Evolutionary conservation across 2,113 vertebrate genomes (phyloP), one percentile per base, ranked within the genome.

Genomic region (Leptobrachium ailaonicum): DNA sequence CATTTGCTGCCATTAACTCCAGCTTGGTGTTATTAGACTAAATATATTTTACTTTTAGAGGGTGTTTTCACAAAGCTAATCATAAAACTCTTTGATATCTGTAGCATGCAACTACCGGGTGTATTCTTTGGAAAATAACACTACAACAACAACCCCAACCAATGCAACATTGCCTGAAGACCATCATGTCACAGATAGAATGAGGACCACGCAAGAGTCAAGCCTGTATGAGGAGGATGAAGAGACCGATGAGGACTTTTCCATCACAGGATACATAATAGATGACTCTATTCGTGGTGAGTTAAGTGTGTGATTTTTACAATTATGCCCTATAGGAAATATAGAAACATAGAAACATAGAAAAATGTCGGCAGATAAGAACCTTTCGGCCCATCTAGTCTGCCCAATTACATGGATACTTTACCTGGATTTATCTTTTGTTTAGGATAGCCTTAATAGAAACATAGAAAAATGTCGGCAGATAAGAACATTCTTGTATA

Each of bases 201-300:
- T 40, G 7, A 43, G 60, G 4, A 50, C 32, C 41, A 8, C 4
- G 6, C 4, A 13, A 7, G 71, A 74, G n/a, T 42, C n/a, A 4
- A 13, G 6, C 50, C 20, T 56, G 13, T 71, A 80, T 1, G 71
- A 80, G 2, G 72, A 74, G 6, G n/a, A 11, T 41, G 76, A 70
- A 3, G 63, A 72, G 20, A 45, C 66, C 41, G 77, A 74, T 42
- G 62, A 66, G 14, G 44, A 50, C 20, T 0, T 77, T 32, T 40
- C 53, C 32, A 13, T 75, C 3, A 45, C 45, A 2, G 66, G 53
- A 5, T 62, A 41, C 40, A 14, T 41, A 41, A 60, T 56, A 62
- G 79, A 75, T 2, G 79, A 81, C 32, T 50, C 72, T 69, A 81
- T 81, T 41, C 79, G 50, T 47, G 79, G 79, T 81, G 62, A 41